phyloP scores from a whole-genome alignment of 2,113 vertebrate species.

The Tachysurus fulvidraco region DNA sequence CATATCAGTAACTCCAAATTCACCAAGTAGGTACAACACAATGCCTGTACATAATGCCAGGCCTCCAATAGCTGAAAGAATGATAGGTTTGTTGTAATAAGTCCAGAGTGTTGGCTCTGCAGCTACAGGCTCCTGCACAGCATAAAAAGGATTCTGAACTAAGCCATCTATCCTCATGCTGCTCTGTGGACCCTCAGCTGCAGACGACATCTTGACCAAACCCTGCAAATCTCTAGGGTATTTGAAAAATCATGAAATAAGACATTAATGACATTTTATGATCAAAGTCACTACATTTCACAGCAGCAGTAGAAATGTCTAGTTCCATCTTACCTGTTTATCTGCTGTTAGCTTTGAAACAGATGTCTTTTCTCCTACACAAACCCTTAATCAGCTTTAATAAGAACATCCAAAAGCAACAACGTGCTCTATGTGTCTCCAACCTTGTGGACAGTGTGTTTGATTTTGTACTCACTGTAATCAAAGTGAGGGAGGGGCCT shows the following conservation, averaged over 20 bases:
- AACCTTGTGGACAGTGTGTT: not conserved
- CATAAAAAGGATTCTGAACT: constrained; percentile 36
- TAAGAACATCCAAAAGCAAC: not conserved
- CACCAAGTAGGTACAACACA: constrained; percentile 58
- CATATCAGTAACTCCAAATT: constrained; percentile 18
- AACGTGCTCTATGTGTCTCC: not conserved
- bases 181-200: constrained; percentile 21
- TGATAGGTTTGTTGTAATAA: constrained; percentile 68
- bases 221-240: not conserved
- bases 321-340: not conserved
- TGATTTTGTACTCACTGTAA: not conserved
- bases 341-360: not conserved
- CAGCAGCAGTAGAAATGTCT: not conserved
- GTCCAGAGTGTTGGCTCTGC: constrained; percentile 47
- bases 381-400: not conserved
- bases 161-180: not conserved
- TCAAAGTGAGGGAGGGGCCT: constrained; percentile 12
- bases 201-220: constrained; percentile 20
- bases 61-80: constrained; percentile 59
- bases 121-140: not conserved
- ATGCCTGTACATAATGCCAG: constrained; percentile 53
- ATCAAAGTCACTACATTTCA: not conserved
- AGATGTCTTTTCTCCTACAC: not conserved
- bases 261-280: not conserved
- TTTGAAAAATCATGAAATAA: not conserved